Base-by-base conservation (phyloP, 2,888 invertebrate genomes). In the Aphelenchoides bicaudatus region DNA sequence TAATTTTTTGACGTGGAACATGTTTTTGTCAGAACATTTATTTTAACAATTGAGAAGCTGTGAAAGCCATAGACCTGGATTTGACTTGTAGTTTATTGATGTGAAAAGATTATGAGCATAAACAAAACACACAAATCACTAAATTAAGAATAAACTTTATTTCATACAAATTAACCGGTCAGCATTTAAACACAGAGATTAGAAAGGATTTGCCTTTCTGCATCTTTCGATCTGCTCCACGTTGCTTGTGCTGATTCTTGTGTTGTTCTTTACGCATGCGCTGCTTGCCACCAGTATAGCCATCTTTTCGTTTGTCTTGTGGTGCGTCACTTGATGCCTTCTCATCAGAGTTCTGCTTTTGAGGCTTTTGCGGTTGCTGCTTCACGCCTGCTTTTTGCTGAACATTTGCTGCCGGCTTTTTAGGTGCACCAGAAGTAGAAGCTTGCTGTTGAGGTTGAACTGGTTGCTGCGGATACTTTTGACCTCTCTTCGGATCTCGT, bases 241-340 rank as follows among this genome's bases (percentile, higher is more conserved):
- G 34, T 48, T 57, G 56, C 28, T 56, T 56, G 51, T 55, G 19
- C 23, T 58, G 10, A 3, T 46, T 46, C 46, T 58, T 58, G 19
- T 39, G 52, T 27, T 47, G 52, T 43, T 58, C 58, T 39, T 58
- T 58, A 31, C 39, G n/a, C 54, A 43, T 2, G 19, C 58, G 39
- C 25, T 30, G 21, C 28, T 46, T 56, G n/a, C 58, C 58, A 2
- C 58, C 58, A 2, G 58, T 58, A 39, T 58, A 58, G 5, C 57
- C 57, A 30, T 58, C 51, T 19, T 38, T 37, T n/a, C n/a, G n/a
- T n/a, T n/a, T n/a, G 43, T 19, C 16, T 10, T 10, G 16, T n/a
- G 43, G 43, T n/a, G 16, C 21, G 10, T 25, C 21, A n/a, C 10
- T 21, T 6, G 43, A 3, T 5, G 47, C 37, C 25, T 48, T 48